Conservation (phyloP, 2,888 invertebrate genomes). For the Camptogramma bilineatum region DNA sequence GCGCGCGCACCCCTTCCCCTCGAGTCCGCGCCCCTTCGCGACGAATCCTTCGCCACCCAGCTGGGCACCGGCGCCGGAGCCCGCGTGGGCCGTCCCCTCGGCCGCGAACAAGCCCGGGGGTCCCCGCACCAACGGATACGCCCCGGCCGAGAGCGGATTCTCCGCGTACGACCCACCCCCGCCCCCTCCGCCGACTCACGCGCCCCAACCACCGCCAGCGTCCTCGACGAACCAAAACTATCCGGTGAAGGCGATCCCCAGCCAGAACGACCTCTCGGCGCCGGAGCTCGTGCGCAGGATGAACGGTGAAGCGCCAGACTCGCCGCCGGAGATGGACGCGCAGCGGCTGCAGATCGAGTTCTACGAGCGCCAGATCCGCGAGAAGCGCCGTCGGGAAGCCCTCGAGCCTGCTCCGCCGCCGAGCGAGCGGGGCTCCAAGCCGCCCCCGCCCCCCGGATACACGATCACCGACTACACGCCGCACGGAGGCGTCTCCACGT, state of each 20-base stretch:
- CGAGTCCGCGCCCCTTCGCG: slow-evolving; percentile 51
- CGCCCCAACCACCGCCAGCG: slow-evolving; percentile 52
- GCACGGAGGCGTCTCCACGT: slow-evolving; percentile 69
- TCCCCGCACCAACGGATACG: slow-evolving; percentile 70
- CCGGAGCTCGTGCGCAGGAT: slow-evolving; percentile 72
- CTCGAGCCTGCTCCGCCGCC: slow-evolving; percentile 53
- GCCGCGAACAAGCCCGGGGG: slow-evolving; percentile 59
- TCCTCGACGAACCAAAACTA: slow-evolving; percentile 58
- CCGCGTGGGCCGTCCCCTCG: slow-evolving; percentile 77
- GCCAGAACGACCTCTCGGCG: slow-evolving; percentile 72
- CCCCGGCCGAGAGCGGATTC: slow-evolving; percentile 51
- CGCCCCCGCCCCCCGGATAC: slow-evolving; percentile 67
- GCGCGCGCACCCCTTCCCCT: slow-evolving; percentile 51
- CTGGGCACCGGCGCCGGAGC: slow-evolving; percentile 76
- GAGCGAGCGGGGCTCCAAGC: slow-evolving; percentile 45
- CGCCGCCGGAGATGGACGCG: slow-evolving; percentile 66
- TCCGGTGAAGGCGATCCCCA: slow-evolving; percentile 70
- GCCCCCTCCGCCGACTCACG: slow-evolving; percentile 58
- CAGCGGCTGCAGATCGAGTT: slow-evolving; percentile 79
- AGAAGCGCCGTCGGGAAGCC: slow-evolving; percentile 64
- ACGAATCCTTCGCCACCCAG: slow-evolving; percentile 60
- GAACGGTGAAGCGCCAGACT: slow-evolving; percentile 49
- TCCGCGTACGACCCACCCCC: slow-evolving; percentile 56
- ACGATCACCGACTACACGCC: slow-evolving; percentile 82
- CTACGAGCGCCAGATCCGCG: slow-evolving; percentile 79